These are phyloP conservation scores for Drosophila arawakana DNA, from an alignment of 1,140 invertebrate genomes.

Conservation along the genomic window DNA sequence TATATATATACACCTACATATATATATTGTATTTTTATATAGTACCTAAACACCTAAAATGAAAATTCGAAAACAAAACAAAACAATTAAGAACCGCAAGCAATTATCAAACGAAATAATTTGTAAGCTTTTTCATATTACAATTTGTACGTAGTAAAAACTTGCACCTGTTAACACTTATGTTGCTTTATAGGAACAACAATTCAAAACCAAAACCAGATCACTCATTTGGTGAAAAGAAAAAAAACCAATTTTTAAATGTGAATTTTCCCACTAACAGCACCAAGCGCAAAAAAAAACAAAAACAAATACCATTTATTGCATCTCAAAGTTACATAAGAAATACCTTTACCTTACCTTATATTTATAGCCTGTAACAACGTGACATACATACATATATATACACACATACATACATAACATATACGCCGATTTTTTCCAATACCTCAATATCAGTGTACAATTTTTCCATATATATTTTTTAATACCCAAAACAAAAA, in stretches of 20 bases:
- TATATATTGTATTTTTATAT: slow-evolving; percentile 75
- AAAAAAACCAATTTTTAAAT: slow-evolving; percentile 38
- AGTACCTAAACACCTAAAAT: slow-evolving; percentile 63
- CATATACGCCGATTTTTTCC: slow-evolving; percentile 82
- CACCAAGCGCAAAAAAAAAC: slow-evolving; percentile 71
- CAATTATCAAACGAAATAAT: slow-evolving; percentile 74
- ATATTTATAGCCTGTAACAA: slow-evolving; percentile 32
- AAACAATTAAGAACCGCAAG: slow-evolving; percentile 54
- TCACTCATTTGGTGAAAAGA: slow-evolving; percentile 13
- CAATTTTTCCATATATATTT: slow-evolving; percentile 83
- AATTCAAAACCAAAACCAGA: slow-evolving; percentile 14
- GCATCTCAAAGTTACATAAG: slow-evolving; percentile 72
- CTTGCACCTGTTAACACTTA: slow-evolving; percentile 74
- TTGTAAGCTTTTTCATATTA: slow-evolving; percentile 75
- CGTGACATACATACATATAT: slow-evolving; percentile 31
- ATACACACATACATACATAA: slow-evolving; percentile 48
- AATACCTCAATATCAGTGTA: slow-evolving; percentile 83
- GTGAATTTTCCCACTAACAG: slow-evolving; percentile 73
- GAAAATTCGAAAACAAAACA: slow-evolving; percentile 13
- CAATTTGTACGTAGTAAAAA: slow-evolving; percentile 72
- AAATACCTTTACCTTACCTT: slow-evolving; percentile 27
- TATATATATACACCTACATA: slow-evolving; percentile 53
- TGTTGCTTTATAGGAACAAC: slow-evolving; percentile 63
- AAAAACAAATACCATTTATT: slow-evolving; percentile 60
- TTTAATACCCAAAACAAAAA: slow-evolving; percentile 43